Percentiles rank a stretch among this genome's conserved stretches.
These are phyloP conservation scores for Manis javanica DNA, from an alignment of 2,797 vertebrate genomes.

Conservation along the genomic window DNA sequence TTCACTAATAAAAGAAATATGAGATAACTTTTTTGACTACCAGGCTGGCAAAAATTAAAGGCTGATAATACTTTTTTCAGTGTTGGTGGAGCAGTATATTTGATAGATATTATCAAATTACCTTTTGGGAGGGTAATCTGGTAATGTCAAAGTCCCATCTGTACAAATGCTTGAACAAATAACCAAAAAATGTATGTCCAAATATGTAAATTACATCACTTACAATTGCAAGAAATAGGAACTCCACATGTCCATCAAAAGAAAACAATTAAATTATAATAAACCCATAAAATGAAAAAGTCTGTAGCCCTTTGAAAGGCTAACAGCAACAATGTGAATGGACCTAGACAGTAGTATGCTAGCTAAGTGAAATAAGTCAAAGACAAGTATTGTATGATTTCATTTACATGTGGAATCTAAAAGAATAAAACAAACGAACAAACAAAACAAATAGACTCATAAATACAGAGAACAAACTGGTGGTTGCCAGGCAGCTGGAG, in stretches of 20 bases:
- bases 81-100: neutral
- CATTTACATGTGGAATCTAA: too few relatives aligned
- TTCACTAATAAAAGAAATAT: constrained; percentile 7
- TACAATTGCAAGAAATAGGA: constrained; percentile 4
- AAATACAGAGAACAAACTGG: too few relatives aligned
- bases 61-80: neutral
- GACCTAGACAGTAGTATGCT: too few relatives aligned
- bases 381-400: too few relatives aligned
- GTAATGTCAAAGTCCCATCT: neutral
- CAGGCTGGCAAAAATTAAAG: constrained; percentile 38
- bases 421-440: too few relatives aligned
- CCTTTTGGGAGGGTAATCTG: neutral
- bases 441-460: too few relatives aligned
- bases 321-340: neutral
- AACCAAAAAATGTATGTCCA: neutral
- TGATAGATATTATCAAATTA: neutral
- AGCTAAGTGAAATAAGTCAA: too few relatives aligned
- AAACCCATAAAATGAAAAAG: neutral
- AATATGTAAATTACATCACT: neutral
- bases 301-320: neutral
- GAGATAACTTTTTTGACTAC: neutral
- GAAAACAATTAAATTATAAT: neutral
- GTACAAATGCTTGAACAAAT: neutral
- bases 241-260: neutral
- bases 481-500: too few relatives aligned